These are phyloP conservation scores for Harpegnathos saltator DNA, from an alignment of 1,140 invertebrate species.

Conservation along the genomic window DNA sequence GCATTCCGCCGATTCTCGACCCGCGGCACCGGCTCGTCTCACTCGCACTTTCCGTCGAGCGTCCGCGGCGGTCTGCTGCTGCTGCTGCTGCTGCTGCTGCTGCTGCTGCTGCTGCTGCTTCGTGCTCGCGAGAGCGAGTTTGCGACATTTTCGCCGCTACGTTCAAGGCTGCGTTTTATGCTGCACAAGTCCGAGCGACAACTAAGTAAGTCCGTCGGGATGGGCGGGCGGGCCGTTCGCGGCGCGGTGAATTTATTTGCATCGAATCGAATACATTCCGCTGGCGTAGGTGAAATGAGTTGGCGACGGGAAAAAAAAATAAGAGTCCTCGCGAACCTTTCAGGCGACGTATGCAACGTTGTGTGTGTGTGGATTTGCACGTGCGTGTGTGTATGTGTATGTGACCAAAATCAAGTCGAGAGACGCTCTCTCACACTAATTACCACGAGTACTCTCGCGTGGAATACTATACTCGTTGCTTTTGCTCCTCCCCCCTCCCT, in stretches of 20 bases:
- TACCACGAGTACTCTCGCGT: background rate
- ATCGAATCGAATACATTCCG: conserved; percentile 1
- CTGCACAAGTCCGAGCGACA: background rate
- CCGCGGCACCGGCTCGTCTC: too few relatives aligned
- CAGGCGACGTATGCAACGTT: background rate
- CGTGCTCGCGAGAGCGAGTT: background rate
- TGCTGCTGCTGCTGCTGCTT: too few relatives aligned
- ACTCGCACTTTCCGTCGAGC: too few relatives aligned
- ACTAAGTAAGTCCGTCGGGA: too few relatives aligned
- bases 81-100: too few relatives aligned
- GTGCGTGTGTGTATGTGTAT: background rate
- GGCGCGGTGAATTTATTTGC: background rate
- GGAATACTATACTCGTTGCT: background rate
- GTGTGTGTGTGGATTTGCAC: background rate
- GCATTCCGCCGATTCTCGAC: too few relatives aligned
- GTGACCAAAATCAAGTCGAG: background rate
- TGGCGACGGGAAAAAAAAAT: background rate
- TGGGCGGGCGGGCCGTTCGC: background rate
- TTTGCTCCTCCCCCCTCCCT: background rate
- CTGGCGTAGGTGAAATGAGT: background rate
- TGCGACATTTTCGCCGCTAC: background rate
- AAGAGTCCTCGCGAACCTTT: background rate
- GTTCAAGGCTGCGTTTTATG: background rate
- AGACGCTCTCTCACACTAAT: conserved; percentile 24
- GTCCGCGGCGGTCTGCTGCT: too few relatives aligned